phyloP scores from a whole-genome alignment of 2,113 vertebrate genomes.

The Cichladusa arquata region DNA sequence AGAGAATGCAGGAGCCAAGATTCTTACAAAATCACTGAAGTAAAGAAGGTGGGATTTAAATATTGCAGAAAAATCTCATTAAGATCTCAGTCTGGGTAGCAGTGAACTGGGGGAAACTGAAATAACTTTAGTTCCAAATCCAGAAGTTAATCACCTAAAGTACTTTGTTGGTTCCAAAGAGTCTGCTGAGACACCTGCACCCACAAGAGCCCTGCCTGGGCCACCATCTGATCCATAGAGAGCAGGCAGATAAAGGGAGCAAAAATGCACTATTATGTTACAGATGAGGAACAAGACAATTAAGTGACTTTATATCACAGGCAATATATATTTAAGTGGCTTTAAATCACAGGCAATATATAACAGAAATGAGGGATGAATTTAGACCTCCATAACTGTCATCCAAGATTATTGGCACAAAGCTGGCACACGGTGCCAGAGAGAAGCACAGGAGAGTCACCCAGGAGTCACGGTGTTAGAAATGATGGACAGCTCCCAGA shows the following conservation, averaged over 20 bases:
- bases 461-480: neutral
- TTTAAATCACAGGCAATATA: neutral
- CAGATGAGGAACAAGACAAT: neutral
- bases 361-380: neutral
- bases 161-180: neutral
- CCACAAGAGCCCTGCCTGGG: neutral
- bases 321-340: neutral
- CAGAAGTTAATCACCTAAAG: neutral
- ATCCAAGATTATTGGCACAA: neutral
- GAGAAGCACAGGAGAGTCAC: neutral
- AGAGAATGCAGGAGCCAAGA: neutral
- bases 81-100: neutral
- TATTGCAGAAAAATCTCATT: neutral
- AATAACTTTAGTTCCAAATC: neutral
- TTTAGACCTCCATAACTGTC: neutral
- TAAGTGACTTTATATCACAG: neutral
- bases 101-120: neutral
- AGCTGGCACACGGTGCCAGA: neutral
- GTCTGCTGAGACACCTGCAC: neutral
- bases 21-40: neutral
- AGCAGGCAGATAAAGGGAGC: neutral
- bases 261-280: neutral
- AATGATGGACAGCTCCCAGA: neutral
- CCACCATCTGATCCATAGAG: neutral
- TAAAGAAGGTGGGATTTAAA: neutral